A percentile compares a stretch with the other conserved stretches of the same genome.
These are phyloP conservation scores for Nomia melanderi DNA, from an alignment of 1,140 invertebrate genomes.

Conservation along the genomic window DNA sequence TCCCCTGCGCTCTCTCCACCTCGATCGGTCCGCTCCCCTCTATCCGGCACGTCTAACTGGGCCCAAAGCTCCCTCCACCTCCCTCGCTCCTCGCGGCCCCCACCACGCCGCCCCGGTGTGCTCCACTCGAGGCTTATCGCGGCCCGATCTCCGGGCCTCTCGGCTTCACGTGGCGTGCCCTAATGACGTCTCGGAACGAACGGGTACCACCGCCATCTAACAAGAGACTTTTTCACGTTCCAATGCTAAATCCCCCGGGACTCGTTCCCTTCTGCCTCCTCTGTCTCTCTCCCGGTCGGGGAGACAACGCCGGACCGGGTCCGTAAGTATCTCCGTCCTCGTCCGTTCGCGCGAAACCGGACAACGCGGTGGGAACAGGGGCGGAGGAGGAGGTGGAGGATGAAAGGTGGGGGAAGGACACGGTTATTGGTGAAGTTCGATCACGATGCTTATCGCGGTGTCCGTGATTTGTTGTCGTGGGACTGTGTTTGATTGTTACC, in stretches of 20 bases:
- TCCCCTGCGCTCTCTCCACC: background rate
- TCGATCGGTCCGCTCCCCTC: background rate
- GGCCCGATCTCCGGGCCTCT: slow-evolving; percentile 72
- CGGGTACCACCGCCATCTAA: slow-evolving; percentile 74
- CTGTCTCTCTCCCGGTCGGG: slow-evolving; percentile 12
- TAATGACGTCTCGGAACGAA: slow-evolving; percentile 78
- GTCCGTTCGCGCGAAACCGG: slow-evolving; percentile 12
- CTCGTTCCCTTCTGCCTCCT: slow-evolving; percentile 45
- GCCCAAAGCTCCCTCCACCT: slow-evolving; percentile 11
- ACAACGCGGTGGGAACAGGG: background rate
- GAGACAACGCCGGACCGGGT: too few species aligned
- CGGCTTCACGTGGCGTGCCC: slow-evolving; percentile 77
- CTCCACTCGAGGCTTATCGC: slow-evolving; percentile 66
- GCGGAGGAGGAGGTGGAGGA: too few species aligned
- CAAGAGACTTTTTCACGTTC: slow-evolving; percentile 76
- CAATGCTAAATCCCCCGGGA: slow-evolving; percentile 76
- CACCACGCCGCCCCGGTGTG: slow-evolving; percentile 9
- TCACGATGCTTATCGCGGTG: slow-evolving; percentile 40
- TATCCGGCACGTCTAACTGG: slow-evolving; percentile 47
- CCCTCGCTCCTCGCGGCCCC: slow-evolving; percentile 57
- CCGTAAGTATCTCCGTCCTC: slow-evolving; percentile 8
- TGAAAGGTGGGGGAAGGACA: background rate
- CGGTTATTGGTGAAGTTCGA: slow-evolving; percentile 32
- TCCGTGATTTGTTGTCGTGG: slow-evolving; percentile 42
- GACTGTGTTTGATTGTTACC: slow-evolving; percentile 4